phyloP scores from a whole-genome alignment of 2,888 invertebrate genomes.

The Antheraea yamamai region DNA sequence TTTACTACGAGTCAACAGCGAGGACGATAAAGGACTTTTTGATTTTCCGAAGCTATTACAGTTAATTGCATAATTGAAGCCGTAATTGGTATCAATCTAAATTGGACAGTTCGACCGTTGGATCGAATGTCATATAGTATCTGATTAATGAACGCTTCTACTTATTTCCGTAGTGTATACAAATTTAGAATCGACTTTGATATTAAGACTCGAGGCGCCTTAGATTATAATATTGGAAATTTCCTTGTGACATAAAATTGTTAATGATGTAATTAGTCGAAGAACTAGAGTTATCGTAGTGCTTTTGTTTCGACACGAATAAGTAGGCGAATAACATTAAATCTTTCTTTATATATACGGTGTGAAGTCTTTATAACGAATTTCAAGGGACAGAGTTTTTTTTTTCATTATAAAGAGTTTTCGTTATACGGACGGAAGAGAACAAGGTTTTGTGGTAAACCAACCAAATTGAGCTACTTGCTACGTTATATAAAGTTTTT shows the following conservation, averaged over 20 bases:
- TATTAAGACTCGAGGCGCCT: conserved; percentile 10
- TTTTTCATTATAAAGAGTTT: too few species aligned
- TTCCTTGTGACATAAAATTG: conserved; percentile 4
- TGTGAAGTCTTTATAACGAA: too few species aligned
- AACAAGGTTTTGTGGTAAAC: too few species aligned
- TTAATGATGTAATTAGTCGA: conserved; percentile 9
- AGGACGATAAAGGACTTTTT: conserved; percentile 12
- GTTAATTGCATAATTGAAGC: conserved; percentile 4
- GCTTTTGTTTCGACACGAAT: neutral
- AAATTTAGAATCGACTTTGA: conserved; percentile 14
- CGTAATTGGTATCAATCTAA: conserved; percentile 3
- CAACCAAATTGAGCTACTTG: too few species aligned
- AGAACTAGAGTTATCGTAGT: neutral
- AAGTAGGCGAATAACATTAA: neutral
- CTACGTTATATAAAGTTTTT: too few species aligned
- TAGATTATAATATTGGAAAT: conserved; percentile 6
- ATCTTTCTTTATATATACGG: neutral
- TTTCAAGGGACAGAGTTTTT: too few species aligned
- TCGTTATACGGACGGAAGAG: too few species aligned
- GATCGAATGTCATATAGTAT: conserved; percentile 1
- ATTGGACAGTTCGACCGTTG: conserved; percentile 6
- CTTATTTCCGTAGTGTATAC: conserved; percentile 7
- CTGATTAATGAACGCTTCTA: neutral
- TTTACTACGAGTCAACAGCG: neutral
- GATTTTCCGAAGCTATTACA: conserved; percentile 4